These are phyloP conservation scores for Halocaridina rubra DNA, from an alignment of 2,888 invertebrate species.

Conservation along the genomic window DNA sequence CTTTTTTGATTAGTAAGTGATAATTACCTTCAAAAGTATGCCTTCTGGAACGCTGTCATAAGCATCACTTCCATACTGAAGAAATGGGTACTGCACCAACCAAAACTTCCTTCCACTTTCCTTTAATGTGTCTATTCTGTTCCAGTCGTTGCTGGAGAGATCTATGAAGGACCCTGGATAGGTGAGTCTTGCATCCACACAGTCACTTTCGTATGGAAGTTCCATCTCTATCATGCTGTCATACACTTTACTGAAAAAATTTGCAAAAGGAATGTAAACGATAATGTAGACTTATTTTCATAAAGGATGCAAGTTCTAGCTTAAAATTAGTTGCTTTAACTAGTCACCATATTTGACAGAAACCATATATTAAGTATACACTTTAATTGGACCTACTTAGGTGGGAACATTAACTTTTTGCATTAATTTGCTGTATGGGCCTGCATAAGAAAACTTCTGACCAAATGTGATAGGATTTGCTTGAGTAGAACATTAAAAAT, in stretches of 20 bases:
- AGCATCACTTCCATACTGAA: neutral
- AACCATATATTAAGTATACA: too few relatives aligned
- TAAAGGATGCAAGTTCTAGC: neutral
- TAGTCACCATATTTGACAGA: too few relatives aligned
- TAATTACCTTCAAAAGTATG: slow-evolving; percentile 17
- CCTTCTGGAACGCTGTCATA: neutral
- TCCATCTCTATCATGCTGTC: slow-evolving; percentile 10
- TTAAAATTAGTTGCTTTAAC: too few relatives aligned
- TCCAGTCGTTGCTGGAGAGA: neutral
- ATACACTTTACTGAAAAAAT: neutral
- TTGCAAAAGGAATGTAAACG: neutral
- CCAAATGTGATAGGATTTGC: too few relatives aligned
- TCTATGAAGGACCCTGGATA: slow-evolving; percentile 29
- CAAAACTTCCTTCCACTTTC: slow-evolving; percentile 21
- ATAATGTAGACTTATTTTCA: neutral
- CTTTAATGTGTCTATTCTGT: neutral
- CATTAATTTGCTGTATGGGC: too few relatives aligned
- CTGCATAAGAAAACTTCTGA: too few relatives aligned
- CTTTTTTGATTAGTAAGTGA: neutral
- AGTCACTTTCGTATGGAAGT: slow-evolving; percentile 61
- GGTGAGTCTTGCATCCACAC: slow-evolving; percentile 46
- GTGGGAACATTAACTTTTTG: too few relatives aligned
- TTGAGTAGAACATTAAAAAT: too few relatives aligned
- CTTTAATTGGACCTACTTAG: too few relatives aligned
- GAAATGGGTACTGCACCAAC: slow-evolving; percentile 37